These are phyloP conservation scores for Pterophyllum scalare DNA, from an alignment of 2,113 vertebrate genomes.

Conservation along the genomic window DNA sequence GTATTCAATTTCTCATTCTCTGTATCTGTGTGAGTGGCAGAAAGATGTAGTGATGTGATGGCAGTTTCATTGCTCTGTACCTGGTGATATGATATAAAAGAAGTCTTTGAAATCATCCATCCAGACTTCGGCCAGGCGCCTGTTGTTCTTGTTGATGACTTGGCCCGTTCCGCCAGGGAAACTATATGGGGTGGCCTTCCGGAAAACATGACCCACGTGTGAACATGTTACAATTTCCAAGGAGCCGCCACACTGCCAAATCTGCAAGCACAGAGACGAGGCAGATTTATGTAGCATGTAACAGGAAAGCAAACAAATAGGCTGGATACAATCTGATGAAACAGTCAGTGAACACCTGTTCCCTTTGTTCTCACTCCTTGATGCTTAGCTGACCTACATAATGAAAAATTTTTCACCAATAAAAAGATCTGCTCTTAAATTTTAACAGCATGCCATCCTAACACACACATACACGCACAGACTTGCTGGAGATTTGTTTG, in stretches of 20 bases:
- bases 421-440: conserved; percentile 1
- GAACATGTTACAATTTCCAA: conserved; percentile 97
- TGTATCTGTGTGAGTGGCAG: neutral
- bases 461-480: neutral
- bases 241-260: conserved; percentile 97
- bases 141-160: conserved; percentile 99
- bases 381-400: neutral
- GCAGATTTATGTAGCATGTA: neutral
- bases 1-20: neutral
- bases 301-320: conserved; percentile 21
- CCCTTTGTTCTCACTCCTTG: neutral
- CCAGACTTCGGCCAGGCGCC: conserved; percentile 96
- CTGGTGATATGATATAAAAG: conserved; percentile 99
- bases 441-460: neutral
- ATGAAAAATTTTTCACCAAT: neutral
- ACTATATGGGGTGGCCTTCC: conserved; percentile 96
- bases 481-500: neutral
- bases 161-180: conserved; percentile 98
- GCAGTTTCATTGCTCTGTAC: conserved; percentile 69
- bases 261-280: conserved; percentile 73
- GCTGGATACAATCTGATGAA: neutral
- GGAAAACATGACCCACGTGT: conserved; percentile 96
- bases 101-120: conserved; percentile 99
- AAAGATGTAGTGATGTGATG: neutral
- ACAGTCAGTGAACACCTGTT: neutral